Evolutionary conservation across 2,113 vertebrate genomes (phyloP).

Genomic region (Oreochromis tanganicae): DNA sequence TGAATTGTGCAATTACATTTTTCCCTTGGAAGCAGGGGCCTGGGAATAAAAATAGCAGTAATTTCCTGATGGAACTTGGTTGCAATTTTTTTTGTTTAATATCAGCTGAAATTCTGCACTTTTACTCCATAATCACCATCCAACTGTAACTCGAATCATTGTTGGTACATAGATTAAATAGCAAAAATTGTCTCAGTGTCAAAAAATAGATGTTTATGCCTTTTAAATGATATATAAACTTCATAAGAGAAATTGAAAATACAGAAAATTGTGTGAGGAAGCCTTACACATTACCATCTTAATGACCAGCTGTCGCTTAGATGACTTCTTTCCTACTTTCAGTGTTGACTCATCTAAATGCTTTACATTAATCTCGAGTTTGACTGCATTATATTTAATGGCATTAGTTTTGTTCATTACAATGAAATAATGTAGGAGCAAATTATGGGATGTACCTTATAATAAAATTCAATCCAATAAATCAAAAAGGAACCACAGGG

Average conservation of each 20-base stretch:
- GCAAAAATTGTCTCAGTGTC: neutral
- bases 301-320: neutral
- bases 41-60: accelerated
- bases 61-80: no score
- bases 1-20: neutral
- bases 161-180: neutral
- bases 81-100: neutral
- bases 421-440: neutral
- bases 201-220: neutral
- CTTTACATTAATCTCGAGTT: neutral
- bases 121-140: neutral
- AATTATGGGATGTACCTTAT: neutral
- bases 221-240: neutral
- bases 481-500: neutral
- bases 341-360: neutral
- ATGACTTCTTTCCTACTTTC: neutral
- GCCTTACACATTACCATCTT: neutral
- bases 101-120: neutral
- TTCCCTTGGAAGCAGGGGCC: accelerated
- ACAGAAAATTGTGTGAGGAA: neutral
- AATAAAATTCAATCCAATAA: neutral
- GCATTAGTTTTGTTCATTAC: neutral
- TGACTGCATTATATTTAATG: neutral
- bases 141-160: neutral
- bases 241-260: neutral